Evolutionary conservation across 2,888 invertebrate genomes (phyloP).

Genomic region (Scrobipalpa costella): DNA sequence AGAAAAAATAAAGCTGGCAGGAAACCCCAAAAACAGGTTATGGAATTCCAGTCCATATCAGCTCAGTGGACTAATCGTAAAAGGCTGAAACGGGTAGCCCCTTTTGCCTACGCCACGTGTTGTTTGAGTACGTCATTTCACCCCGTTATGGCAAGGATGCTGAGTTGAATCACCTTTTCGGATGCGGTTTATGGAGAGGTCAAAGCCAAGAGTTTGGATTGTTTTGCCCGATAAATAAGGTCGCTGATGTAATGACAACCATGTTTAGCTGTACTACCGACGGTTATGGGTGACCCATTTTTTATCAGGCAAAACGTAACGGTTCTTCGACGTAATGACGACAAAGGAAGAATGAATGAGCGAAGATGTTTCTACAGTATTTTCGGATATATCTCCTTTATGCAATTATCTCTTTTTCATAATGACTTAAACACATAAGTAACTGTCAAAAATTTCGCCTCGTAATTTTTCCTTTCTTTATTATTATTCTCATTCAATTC

Average conservation of each 20-base stretch:
- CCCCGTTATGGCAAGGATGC: slow-evolving; percentile 65
- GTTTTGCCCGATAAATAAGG: slow-evolving; percentile 17
- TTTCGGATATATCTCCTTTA: slow-evolving; percentile 6
- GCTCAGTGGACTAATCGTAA: slow-evolving; percentile 79
- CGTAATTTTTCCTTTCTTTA: slow-evolving; percentile 22
- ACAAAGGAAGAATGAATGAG: not conserved
- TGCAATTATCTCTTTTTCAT: slow-evolving; percentile 17
- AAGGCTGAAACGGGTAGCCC: slow-evolving; percentile 75
- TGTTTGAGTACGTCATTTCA: slow-evolving; percentile 69
- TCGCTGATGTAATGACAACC: slow-evolving; percentile 13
- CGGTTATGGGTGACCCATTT: slow-evolving; percentile 5
- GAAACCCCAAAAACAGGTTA: slow-evolving; percentile 81
- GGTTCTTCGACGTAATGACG: not conserved
- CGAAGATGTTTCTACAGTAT: not conserved
- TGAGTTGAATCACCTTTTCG: slow-evolving; percentile 57
- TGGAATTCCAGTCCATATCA: slow-evolving; percentile 77
- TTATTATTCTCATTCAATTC: slow-evolving; percentile 22
- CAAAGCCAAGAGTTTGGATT: slow-evolving; percentile 23
- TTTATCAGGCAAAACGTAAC: not conserved
- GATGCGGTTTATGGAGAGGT: slow-evolving; percentile 24
- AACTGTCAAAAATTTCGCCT: slow-evolving; percentile 24
- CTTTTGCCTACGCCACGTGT: slow-evolving; percentile 71
- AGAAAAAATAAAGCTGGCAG: slow-evolving; percentile 61
- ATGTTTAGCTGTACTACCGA: slow-evolving; percentile 12
- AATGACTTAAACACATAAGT: slow-evolving; percentile 23